phyloP scores from a whole-genome alignment of 2,113 vertebrate species.

The Panthera tigris region DNA sequence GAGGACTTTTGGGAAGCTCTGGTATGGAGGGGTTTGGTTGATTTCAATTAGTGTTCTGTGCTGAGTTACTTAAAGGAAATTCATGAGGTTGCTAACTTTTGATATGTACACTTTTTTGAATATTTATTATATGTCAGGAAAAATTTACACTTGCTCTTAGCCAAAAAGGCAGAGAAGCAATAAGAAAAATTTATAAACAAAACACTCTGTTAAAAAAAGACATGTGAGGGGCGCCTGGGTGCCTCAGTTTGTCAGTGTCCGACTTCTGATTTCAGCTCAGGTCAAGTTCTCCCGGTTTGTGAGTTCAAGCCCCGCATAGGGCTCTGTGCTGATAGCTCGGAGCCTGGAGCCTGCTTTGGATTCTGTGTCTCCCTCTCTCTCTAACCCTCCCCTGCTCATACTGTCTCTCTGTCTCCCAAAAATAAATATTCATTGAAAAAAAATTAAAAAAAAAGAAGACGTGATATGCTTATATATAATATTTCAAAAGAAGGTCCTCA shows the following conservation, averaged over 20 bases:
- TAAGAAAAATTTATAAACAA: background rate
- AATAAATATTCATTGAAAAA: too few relatives aligned
- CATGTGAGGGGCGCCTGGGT: background rate
- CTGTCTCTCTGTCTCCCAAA: too few relatives aligned
- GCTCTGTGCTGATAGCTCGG: too few relatives aligned
- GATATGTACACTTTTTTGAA: background rate
- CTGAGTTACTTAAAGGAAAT: background rate
- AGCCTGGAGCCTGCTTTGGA: too few relatives aligned
- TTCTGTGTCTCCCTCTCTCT: too few relatives aligned
- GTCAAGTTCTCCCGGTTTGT: too few relatives aligned
- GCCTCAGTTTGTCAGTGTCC: too few relatives aligned
- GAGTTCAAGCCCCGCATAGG: too few relatives aligned
- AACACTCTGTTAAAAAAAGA: background rate
- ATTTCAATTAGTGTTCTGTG: background rate
- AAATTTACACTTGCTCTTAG: background rate
- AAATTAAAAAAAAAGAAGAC: too few relatives aligned
- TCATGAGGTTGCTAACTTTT: background rate
- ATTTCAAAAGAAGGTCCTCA: background rate
- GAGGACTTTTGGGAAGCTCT: background rate
- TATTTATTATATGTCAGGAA: background rate
- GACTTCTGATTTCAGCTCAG: too few relatives aligned
- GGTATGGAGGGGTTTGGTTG: background rate
- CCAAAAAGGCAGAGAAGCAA: background rate
- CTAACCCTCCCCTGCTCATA: too few relatives aligned
- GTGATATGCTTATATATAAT: background rate